A percentile compares a stretch with the other conserved stretches of the same genome.
These are phyloP conservation scores for Drosophila erecta DNA, from an alignment of 1,140 invertebrate genomes.

Conservation along the genomic window DNA sequence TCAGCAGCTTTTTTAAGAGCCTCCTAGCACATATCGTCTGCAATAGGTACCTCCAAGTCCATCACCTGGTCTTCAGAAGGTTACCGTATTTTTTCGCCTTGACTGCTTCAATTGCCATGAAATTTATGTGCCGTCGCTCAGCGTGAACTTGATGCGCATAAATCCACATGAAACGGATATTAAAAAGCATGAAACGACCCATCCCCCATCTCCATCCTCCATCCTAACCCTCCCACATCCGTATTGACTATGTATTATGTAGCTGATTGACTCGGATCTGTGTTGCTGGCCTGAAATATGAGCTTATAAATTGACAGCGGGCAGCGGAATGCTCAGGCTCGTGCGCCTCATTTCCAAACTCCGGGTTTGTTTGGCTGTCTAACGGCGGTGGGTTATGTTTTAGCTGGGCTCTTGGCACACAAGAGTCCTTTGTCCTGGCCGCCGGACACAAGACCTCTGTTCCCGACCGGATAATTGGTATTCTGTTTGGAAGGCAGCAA, in stretches of 20 bases:
- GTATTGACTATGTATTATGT: constrained; percentile 62
- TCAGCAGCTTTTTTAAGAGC: too few species aligned
- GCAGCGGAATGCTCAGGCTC: constrained; percentile 12
- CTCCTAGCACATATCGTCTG: too few species aligned
- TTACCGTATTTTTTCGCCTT: background rate
- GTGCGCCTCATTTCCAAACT: too few species aligned
- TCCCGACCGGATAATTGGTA: constrained; percentile 41
- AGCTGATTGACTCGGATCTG: constrained; percentile 71
- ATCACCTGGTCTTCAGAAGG: background rate
- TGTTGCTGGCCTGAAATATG: constrained; percentile 62
- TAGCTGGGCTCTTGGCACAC: constrained; percentile 13
- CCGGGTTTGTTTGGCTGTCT: constrained; percentile 13
- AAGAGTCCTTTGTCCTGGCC: too few species aligned
- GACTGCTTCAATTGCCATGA: constrained; percentile 72
- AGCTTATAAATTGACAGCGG: constrained; percentile 76
- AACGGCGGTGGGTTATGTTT: constrained; percentile 14
- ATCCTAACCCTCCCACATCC: constrained; percentile 16
- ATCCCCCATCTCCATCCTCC: constrained; percentile 1
- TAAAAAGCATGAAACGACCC: constrained; percentile 74
- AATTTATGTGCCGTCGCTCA: constrained; percentile 77
- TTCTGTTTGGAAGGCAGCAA: constrained; percentile 24
- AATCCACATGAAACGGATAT: constrained; percentile 81
- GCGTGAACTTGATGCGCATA: constrained; percentile 80
- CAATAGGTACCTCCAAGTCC: background rate
- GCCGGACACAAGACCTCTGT: background rate